Conservation (phyloP, 2,888 invertebrate genomes). For the Hydriomena furcata region DNA sequence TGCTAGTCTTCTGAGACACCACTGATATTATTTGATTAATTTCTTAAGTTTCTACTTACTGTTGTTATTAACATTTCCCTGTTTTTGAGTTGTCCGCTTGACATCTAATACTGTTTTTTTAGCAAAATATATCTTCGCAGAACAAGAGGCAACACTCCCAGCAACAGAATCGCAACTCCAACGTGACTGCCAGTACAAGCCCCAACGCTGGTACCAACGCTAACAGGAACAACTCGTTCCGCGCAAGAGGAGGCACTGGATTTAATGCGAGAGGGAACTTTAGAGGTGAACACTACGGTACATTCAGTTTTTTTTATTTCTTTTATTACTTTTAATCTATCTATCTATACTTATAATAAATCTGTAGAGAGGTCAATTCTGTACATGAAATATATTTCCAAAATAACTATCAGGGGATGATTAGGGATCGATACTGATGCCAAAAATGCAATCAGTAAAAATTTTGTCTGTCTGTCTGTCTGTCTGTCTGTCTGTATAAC, state of each 20-base stretch:
- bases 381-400: too few relatives aligned
- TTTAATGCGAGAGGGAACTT: conserved; percentile 68
- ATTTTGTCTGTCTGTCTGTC: too few relatives aligned
- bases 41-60: too few relatives aligned
- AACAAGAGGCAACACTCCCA: conserved; percentile 73
- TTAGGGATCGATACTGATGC: too few relatives aligned
- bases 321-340: neutral
- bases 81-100: neutral
- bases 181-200: conserved; percentile 36
- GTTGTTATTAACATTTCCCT: too few relatives aligned
- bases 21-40: too few relatives aligned
- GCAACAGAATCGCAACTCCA: conserved; percentile 58
- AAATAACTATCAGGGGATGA: too few relatives aligned
- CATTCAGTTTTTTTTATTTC: conserved; percentile 1
- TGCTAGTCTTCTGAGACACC: too few relatives aligned
- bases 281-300: conserved; percentile 52
- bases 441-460: too few relatives aligned
- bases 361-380: too few relatives aligned
- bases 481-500: too few relatives aligned
- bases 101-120: conserved; percentile 21
- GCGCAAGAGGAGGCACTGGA: conserved; percentile 61
- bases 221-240: conserved; percentile 56
- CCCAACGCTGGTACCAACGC: conserved; percentile 48
- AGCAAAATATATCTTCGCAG: conserved; percentile 40
- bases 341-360: too few relatives aligned